Conservation (phyloP, 2,797 vertebrate species). For the Rhodeus uyekii region DNA sequence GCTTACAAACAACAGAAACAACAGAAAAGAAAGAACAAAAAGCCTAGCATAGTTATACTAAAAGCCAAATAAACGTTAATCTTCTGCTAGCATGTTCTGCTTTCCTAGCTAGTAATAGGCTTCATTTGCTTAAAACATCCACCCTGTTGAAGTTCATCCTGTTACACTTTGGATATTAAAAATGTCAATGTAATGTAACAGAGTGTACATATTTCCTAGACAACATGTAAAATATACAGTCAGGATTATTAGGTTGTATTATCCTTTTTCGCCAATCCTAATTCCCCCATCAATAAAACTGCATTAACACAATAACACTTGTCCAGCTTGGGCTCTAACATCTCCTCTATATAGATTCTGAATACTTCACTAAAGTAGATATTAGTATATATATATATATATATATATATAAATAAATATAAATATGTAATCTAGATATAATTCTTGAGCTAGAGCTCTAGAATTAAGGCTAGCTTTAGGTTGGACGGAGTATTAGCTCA, state of each 20-base stretch:
- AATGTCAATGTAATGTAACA: neutral
- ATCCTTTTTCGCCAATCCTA: neutral
- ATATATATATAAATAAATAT: too few relatives aligned
- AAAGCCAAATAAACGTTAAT: too few relatives aligned
- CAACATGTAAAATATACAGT: neutral
- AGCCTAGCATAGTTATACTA: too few relatives aligned
- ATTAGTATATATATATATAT: too few relatives aligned
- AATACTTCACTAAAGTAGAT: neutral
- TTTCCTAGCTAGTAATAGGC: too few relatives aligned
- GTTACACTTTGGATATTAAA: neutral
- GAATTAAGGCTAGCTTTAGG: neutral
- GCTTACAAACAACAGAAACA: too few relatives aligned
- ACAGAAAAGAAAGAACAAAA: too few relatives aligned
- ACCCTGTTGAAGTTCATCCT: neutral
- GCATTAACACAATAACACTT: neutral
- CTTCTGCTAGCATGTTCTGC: too few relatives aligned
- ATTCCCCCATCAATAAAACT: neutral
- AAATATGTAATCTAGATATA: too few relatives aligned
- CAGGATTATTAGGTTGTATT: neutral
- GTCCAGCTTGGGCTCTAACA: neutral
- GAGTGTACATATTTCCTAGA: neutral
- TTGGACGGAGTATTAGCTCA: neutral
- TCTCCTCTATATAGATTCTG: neutral
- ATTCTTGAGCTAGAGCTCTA: neutral
- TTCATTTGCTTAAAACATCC: too few relatives aligned